Evolutionary conservation across 2,113 vertebrate species (phyloP), one percentile per base, ranked within the genome.

Genomic region (Halcyon malimbica): DNA sequence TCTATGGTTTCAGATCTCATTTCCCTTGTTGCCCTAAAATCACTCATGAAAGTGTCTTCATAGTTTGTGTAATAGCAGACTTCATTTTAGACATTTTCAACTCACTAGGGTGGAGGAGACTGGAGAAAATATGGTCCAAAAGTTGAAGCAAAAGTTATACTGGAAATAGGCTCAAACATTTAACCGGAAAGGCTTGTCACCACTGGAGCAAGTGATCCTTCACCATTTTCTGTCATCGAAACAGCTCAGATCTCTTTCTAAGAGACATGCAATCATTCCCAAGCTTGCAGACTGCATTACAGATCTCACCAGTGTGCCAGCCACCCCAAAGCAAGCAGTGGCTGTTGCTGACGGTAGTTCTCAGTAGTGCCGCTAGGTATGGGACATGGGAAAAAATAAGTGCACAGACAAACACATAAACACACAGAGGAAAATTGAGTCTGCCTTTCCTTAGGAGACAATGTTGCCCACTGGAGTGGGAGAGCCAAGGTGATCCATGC

Each of bases 271-370:
- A 37, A 10, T 63, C 2, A 2, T 42, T 93, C 46, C 31, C 0
- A 0, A 82, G 23, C 39, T 87, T 71, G 67, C 48, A 48, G 39
- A 42, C 16, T 51, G 9, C 1, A 0, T 35, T 10, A 62, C 0
- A 0, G 35, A 25, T 59, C 28, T 4, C 16, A 56, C 2, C 46
- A 68, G 11, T 15, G 19, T 51, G 39, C 10, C 67, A 90, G n/a
- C 20, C 31, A 16, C n/a, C 12, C 25, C 11, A 16, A 63, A 78
- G 15, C 18, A 35, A 85, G 44, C 41, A 76, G 50, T 23, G 75
- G 59, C 59, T 3, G 1, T 2, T 73, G 13, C 35, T 67, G 37
- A 59, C 1, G 4, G 23, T 8, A 18, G 31, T 59, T 29, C 10
- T 50, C 42, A 42, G 8, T 20, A 53, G 19, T 10, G 8, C 13